Evolutionary conservation across 2,797 vertebrate species (phyloP).

Genomic region (Rhabdophis nuchalis): DNA sequence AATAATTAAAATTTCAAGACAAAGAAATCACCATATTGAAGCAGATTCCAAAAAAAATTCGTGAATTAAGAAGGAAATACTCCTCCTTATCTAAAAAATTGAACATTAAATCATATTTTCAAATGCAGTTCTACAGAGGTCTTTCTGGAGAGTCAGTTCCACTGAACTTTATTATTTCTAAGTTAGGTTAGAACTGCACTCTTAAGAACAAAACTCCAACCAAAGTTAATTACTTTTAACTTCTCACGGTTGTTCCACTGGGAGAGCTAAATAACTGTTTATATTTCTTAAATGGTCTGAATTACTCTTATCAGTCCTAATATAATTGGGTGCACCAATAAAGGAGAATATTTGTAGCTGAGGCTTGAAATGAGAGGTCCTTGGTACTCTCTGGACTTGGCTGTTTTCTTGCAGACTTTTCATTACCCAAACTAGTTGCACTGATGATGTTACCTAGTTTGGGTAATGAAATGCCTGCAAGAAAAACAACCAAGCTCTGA

Average conservation of each 20-base stretch:
- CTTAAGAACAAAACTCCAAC: neutral
- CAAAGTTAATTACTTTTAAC: neutral
- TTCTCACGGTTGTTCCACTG: neutral
- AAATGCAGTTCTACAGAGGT: neutral
- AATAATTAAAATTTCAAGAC: no score
- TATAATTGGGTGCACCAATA: neutral
- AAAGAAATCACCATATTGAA: no score
- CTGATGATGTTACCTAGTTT: neutral
- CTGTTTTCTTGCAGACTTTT: neutral
- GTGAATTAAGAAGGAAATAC: no score
- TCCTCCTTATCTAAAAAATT: no score
- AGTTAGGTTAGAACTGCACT: neutral
- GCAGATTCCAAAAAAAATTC: no score
- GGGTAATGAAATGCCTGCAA: neutral
- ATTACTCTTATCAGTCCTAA: neutral
- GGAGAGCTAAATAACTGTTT: neutral
- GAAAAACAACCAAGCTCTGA: neutral
- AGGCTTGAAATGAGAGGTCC: neutral
- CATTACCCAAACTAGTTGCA: neutral
- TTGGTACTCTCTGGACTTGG: neutral
- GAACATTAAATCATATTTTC: neutral
- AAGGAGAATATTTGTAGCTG: neutral
- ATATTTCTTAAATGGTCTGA: neutral
- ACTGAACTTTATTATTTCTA: neutral
- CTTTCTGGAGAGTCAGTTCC: neutral